phyloP scores from a whole-genome alignment of 1,140 invertebrate genomes.

The Magallana ariakensis region DNA sequence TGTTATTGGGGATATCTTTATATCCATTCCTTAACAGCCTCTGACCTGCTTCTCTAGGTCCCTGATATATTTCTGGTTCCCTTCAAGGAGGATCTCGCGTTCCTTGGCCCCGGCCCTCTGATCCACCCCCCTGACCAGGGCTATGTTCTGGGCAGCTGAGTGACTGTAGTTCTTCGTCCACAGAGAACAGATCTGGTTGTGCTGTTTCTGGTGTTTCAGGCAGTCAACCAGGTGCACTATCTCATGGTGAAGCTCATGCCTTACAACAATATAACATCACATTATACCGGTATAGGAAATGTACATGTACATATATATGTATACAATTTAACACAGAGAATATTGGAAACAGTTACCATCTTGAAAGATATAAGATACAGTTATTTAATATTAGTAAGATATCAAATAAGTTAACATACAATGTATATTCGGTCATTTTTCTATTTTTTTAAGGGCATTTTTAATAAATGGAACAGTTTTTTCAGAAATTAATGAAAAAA shows the following conservation, averaged over 20 bases:
- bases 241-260: slow-evolving; percentile 57
- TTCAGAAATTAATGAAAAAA: no score
- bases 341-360: no score
- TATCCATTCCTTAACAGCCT: background rate
- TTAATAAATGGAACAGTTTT: no score
- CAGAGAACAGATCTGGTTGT: slow-evolving; percentile 23
- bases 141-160: slow-evolving; percentile 9
- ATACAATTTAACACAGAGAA: no score
- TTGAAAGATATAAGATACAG: no score
- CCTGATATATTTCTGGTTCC: background rate
- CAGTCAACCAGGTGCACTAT: slow-evolving; percentile 51
- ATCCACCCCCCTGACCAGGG: background rate
- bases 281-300: no score
- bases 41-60: slow-evolving; percentile 2
- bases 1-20: no score
- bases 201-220: slow-evolving; percentile 52
- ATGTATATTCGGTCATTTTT: no score
- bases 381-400: no score
- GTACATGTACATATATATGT: no score
- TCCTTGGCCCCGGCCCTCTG: background rate
- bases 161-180: slow-evolving; percentile 37
- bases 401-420: no score
- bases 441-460: no score
- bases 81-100: background rate
- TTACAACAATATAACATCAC: background rate